Base-by-base conservation (phyloP, 2,797 vertebrate species). In the Acipenser ruthenus region DNA sequence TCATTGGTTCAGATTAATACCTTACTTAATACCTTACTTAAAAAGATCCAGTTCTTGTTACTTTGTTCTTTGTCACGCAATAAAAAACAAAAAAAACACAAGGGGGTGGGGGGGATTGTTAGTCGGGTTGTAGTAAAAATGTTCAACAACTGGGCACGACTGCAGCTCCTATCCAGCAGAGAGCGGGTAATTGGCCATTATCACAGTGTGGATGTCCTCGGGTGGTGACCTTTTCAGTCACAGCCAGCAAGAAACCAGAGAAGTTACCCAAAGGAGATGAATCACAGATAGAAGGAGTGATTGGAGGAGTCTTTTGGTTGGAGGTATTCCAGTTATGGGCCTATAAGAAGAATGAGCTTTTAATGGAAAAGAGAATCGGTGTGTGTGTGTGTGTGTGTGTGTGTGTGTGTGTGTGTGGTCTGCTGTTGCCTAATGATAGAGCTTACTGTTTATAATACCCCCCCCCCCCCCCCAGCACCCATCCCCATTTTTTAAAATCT, bases 111-210 rank as follows among this genome's bases (percentile, higher is more conserved):
- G n/a, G n/a, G 52, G 52, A 55, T 37, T 37, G 23, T 37, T 37
- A 37, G 23, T 37, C 23, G 4, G 23, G 23, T 4, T 37, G 23
- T 37, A 37, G 15, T 10, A 55, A 55, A 37, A 13, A 13, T 48
- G n/a, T 62, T 62, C 18, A 37, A 62, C 60, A 62, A 48, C 13
- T 62, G 60, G 60, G 18, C 60, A 18, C 13, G 18, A 12, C 23
- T 3, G 13, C 13, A 18, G 60, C 13, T 12, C 6, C 13, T 18
- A 62, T 62, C 13, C 60, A 9, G 60, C 13, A 9, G 59, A 60
- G 59, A 60, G 12, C 6, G 23, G 9, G 18, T 62, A 62, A 62
- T 62, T 62, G 60, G 18, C 60, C 60, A 62, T 62, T 62, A 62
- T 62, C 60, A 23, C 6, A 6, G 8, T 62, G 60, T 48, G 13